Percentiles rank a stretch among this genome's conserved stretches.
phyloP scores from a whole-genome alignment of 2,113 vertebrate species.

The Hemiscyllium ocellatum region DNA sequence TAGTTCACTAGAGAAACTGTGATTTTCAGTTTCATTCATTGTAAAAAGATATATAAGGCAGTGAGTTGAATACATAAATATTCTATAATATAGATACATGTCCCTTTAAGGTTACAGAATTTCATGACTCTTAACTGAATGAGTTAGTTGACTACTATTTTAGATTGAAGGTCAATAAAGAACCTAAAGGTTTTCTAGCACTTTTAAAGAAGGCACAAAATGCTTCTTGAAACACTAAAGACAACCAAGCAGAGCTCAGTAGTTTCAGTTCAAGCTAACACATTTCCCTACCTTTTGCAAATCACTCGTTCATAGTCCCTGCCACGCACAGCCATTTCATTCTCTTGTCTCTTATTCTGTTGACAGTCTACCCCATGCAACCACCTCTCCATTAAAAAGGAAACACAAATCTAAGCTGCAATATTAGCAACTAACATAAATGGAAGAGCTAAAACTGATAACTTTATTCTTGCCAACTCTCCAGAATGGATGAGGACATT shows the following conservation, averaged over 20 bases:
- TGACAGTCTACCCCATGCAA: neutral
- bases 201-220: neutral
- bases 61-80: neutral
- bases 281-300: neutral
- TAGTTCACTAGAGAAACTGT: neutral
- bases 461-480: neutral
- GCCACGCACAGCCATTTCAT: neutral
- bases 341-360: neutral
- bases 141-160: neutral
- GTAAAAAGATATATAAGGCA: neutral
- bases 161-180: neutral
- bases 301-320: neutral
- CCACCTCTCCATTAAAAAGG: neutral
- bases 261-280: neutral
- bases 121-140: neutral
- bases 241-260: neutral
- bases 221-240: neutral
- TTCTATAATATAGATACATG: neutral
- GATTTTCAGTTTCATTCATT: neutral
- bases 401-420: neutral
- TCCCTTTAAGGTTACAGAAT: neutral
- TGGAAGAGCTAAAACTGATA: neutral
- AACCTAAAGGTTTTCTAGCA: neutral
- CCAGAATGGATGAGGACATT: neutral
- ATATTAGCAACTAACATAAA: neutral